phyloP scores from a whole-genome alignment of 1,140 invertebrate genomes.

The Cyclina sinensis region DNA sequence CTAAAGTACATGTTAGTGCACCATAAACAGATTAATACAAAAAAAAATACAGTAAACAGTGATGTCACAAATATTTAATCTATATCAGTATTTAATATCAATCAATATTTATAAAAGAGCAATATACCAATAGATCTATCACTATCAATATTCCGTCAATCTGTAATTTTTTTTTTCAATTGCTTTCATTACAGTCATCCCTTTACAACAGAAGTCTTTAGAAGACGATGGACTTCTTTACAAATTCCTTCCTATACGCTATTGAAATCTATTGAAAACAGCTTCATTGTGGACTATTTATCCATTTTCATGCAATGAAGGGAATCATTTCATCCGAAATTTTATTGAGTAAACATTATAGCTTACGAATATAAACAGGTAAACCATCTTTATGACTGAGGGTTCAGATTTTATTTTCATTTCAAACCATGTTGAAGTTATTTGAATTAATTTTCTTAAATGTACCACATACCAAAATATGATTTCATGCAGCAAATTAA shows the following conservation, averaged over 20 bases:
- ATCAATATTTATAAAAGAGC: constrained; percentile 13
- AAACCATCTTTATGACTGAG: not conserved
- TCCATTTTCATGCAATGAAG: constrained; percentile 7
- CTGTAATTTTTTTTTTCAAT: not conserved
- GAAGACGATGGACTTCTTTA: not conserved
- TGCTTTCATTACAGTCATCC: constrained; percentile 1
- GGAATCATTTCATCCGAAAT: constrained; percentile 50
- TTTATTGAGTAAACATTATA: constrained; percentile 54
- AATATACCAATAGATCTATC: constrained; percentile 20
- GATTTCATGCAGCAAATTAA: too few species aligned
- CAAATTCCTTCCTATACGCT: constrained; percentile 39
- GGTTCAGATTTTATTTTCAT: not conserved
- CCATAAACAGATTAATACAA: too few species aligned
- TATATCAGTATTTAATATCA: not conserved
- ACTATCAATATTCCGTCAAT: not conserved
- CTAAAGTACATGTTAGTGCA: too few species aligned
- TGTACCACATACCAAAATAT: too few species aligned
- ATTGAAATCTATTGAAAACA: constrained; percentile 22
- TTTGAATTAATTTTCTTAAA: constrained; percentile 1
- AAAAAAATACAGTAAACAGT: not conserved
- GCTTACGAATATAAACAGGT: constrained; percentile 36
- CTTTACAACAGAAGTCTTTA: not conserved
- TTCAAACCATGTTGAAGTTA: not conserved
- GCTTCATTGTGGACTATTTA: constrained; percentile 48
- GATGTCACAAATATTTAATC: constrained; percentile 8